A percentile compares a stretch with the other conserved stretches of the same genome.
These are phyloP conservation scores for Mechanitis messenoides DNA, from an alignment of 2,888 invertebrate species.

Conservation along the genomic window DNA sequence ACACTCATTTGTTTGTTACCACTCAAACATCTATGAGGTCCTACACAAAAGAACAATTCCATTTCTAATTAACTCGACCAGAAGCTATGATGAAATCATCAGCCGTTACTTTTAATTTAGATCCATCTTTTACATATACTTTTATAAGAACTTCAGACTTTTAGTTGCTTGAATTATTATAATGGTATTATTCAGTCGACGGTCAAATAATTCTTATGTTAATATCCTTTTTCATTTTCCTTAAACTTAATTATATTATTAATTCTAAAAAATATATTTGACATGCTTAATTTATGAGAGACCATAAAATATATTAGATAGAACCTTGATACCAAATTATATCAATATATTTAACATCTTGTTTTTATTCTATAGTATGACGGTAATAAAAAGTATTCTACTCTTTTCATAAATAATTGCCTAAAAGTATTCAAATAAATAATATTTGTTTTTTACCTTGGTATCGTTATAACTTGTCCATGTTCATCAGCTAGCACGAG, in stretches of 20 bases:
- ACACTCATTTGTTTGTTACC: slow-evolving; percentile 46
- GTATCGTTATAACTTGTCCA: slow-evolving; percentile 79
- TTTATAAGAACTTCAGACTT: background rate
- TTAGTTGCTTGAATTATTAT: background rate
- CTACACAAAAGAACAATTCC: slow-evolving; percentile 39
- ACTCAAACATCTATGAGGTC: slow-evolving; percentile 36
- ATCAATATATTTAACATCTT: background rate
- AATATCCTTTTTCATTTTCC: slow-evolving; percentile 3
- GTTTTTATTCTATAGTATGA: background rate
- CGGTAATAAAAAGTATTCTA: background rate
- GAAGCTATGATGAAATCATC: slow-evolving; percentile 6
- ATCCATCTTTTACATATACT: background rate
- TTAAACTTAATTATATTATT: slow-evolving; percentile 4
- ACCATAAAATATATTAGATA: slow-evolving; percentile 5
- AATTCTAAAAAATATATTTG: slow-evolving; percentile 1
- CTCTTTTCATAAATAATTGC: too few species aligned
- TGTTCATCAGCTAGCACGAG: slow-evolving; percentile 84
- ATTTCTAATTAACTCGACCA: slow-evolving; percentile 25
- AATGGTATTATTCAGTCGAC: too few species aligned
- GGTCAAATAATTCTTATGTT: background rate
- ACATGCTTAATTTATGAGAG: slow-evolving; percentile 4
- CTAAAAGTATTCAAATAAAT: background rate
- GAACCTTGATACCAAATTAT: background rate
- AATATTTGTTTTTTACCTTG: slow-evolving; percentile 67
- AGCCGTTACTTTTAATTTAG: slow-evolving; percentile 1